Conservation (phyloP, 2,113 vertebrate genomes). For the Maccullochella peelii region DNA sequence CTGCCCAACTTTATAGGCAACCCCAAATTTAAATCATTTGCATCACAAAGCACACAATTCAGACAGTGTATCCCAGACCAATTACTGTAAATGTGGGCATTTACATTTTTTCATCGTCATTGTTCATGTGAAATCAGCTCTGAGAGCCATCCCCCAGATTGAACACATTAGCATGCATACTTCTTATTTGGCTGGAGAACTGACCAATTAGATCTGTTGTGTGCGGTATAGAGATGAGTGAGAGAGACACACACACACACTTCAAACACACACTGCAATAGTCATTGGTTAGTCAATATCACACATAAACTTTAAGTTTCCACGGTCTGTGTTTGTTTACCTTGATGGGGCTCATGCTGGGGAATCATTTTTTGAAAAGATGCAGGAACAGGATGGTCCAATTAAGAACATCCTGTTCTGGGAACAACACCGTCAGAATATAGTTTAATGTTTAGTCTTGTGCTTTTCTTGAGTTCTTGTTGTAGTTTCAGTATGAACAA, state of each 20-base stretch:
- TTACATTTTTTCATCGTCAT: slow-evolving; percentile 81
- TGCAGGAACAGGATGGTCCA: slow-evolving; percentile 16
- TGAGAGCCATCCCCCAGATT: slow-evolving; percentile 75
- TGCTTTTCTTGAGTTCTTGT: neutral
- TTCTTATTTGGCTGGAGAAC: slow-evolving; percentile 63
- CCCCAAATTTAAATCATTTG: slow-evolving; percentile 72
- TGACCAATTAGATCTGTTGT: slow-evolving; percentile 68
- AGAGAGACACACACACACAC: slow-evolving; percentile 18
- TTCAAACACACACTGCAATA: slow-evolving; percentile 25
- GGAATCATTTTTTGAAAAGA: slow-evolving; percentile 15
- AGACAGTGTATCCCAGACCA: slow-evolving; percentile 72
- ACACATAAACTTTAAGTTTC: slow-evolving; percentile 23
- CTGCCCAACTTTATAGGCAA: slow-evolving; percentile 56
- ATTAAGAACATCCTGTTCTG: slow-evolving; percentile 41
- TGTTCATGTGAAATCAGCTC: slow-evolving; percentile 80
- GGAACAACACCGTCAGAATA: neutral
- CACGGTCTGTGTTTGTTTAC: slow-evolving; percentile 29
- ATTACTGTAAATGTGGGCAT: slow-evolving; percentile 81
- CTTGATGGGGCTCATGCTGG: slow-evolving; percentile 11
- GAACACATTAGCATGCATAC: slow-evolving; percentile 77
- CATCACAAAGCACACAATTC: slow-evolving; percentile 81
- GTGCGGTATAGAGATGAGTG: slow-evolving; percentile 41
- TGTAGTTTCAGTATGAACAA: neutral
- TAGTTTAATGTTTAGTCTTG: slow-evolving; percentile 16
- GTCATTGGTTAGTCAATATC: slow-evolving; percentile 28